Conservation (phyloP, 2,888 invertebrate genomes). For the Ophraella communa region DNA sequence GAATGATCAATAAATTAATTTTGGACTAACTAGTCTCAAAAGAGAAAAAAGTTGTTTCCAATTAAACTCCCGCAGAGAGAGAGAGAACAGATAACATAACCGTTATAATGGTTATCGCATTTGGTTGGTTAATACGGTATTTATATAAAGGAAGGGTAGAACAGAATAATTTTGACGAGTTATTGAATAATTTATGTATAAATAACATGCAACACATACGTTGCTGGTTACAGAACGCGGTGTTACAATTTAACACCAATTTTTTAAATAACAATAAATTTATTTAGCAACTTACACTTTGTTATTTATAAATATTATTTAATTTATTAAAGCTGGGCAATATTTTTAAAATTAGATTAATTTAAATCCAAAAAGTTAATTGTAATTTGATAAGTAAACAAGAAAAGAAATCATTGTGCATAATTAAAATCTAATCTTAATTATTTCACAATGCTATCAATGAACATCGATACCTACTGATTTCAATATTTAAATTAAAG, state of each 20-base stretch:
- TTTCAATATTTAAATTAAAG: no score
- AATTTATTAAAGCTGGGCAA: no score
- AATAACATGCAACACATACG: slow-evolving; percentile 5
- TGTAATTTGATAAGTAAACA: no score
- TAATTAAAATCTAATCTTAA: no score
- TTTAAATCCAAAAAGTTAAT: no score
- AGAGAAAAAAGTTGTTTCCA: slow-evolving; percentile 13
- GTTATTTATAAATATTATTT: no score
- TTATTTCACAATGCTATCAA: no score
- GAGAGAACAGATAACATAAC: slow-evolving; percentile 14
- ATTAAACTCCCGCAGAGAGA: slow-evolving; percentile 19
- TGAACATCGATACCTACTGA: no score
- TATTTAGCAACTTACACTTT: no score
- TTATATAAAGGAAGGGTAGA: slow-evolving; percentile 15
- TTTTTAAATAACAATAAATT: neutral
- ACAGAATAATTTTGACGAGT: slow-evolving; percentile 17
- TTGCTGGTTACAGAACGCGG: neutral
- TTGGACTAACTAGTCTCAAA: neutral
- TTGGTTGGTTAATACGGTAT: neutral
- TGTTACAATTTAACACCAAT: neutral
- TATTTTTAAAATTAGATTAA: no score
- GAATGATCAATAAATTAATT: slow-evolving; percentile 21
- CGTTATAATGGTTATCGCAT: slow-evolving; percentile 14
- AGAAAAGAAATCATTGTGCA: no score
- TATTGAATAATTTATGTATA: slow-evolving; percentile 14